Evolutionary conservation across 1,140 invertebrate genomes (phyloP).

Genomic region (Solenopsis fugax): DNA sequence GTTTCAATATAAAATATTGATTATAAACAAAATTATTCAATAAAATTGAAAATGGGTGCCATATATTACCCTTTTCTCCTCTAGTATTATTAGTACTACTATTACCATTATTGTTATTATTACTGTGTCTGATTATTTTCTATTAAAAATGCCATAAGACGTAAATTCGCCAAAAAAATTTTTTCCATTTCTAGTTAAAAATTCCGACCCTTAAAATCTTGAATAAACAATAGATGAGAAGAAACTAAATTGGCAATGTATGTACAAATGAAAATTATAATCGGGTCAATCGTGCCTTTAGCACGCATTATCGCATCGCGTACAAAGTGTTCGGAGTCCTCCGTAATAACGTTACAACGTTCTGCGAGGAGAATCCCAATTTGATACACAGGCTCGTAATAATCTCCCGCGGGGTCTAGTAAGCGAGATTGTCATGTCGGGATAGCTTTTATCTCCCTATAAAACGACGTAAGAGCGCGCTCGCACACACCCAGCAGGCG

Average conservation of each 20-base stretch:
- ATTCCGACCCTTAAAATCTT: background rate
- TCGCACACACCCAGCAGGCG: constrained; percentile 17
- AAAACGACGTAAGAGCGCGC: constrained; percentile 41
- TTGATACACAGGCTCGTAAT: constrained; percentile 58
- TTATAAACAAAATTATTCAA: too few species aligned
- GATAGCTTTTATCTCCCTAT: constrained; percentile 58
- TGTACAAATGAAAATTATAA: constrained; percentile 17
- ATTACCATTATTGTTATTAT: too few species aligned
- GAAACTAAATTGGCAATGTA: constrained; percentile 1
- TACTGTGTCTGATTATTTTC: background rate
- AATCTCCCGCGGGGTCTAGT: constrained; percentile 51
- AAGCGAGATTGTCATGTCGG: constrained; percentile 54
- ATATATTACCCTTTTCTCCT: too few species aligned
- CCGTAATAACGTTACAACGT: constrained; percentile 45
- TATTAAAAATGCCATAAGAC: background rate
- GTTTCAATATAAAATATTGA: too few species aligned
- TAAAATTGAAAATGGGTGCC: too few species aligned
- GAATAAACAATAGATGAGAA: background rate
- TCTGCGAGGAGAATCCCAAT: constrained; percentile 40
- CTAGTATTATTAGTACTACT: too few species aligned
- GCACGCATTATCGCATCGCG: constrained; percentile 7
- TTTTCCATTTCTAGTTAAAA: background rate
- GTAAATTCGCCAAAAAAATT: background rate
- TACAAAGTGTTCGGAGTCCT: background rate
- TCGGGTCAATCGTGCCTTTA: constrained; percentile 21